These are phyloP conservation scores for Ectemnius continuus DNA, from an alignment of 2,888 invertebrate species.

Conservation along the genomic window DNA sequence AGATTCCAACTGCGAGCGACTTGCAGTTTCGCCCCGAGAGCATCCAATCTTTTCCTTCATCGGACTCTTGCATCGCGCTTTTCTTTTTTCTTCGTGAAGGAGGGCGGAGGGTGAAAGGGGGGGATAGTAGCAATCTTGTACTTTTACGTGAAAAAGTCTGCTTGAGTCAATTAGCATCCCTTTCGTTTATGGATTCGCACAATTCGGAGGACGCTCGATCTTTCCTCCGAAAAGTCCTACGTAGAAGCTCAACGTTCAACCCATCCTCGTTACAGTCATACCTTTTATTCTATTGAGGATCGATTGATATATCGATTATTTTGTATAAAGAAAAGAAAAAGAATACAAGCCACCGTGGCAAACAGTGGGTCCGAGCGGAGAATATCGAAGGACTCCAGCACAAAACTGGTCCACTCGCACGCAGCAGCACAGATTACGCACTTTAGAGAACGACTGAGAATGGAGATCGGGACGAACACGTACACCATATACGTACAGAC, in stretches of 20 bases:
- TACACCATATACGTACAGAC: conserved; percentile 8
- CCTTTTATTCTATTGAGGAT: conserved; percentile 21
- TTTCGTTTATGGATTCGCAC: no score
- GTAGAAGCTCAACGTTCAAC: conserved; percentile 27
- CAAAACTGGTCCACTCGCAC: conserved; percentile 44
- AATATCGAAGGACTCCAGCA: conserved; percentile 31
- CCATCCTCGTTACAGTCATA: conserved; percentile 23
- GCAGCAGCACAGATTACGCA: conserved; percentile 12
- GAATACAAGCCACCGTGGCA: no score
- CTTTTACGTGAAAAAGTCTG: no score
- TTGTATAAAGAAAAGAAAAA: no score
- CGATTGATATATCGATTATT: no score
- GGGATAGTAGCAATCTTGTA: no score
- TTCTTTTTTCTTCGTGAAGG: no score
- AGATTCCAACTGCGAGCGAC: neutral
- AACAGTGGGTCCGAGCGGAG: no score
- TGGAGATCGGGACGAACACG: conserved; percentile 12
- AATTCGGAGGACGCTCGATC: neutral
- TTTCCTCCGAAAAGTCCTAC: neutral
- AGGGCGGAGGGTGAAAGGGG: no score
- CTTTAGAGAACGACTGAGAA: neutral
- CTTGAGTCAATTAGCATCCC: no score
- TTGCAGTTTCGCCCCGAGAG: neutral
- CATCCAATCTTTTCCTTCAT: neutral
- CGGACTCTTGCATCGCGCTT: no score